A percentile compares a stretch with the other conserved stretches of the same genome.
Evolutionary conservation across 1,140 invertebrate species (phyloP).

Genomic region (Drosophila littoralis): DNA sequence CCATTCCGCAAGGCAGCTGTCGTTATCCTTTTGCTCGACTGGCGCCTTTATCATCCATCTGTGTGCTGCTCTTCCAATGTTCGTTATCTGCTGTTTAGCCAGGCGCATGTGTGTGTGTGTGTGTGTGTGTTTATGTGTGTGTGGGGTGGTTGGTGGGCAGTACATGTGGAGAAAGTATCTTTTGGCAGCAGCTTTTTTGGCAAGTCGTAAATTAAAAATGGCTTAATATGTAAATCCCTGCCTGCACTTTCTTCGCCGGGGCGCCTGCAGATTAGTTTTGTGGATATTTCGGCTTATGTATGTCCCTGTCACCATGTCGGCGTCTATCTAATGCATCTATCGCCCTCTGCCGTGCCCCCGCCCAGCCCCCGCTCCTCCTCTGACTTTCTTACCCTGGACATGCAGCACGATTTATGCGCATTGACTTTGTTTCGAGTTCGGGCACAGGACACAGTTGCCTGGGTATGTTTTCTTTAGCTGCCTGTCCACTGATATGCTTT

Average conservation of each 20-base stretch:
- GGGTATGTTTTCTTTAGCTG: slow-evolving; percentile 55
- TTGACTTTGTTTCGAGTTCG: slow-evolving; percentile 30
- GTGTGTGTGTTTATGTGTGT: neutral
- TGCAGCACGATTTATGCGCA: slow-evolving; percentile 56
- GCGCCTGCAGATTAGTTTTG: slow-evolving; percentile 71
- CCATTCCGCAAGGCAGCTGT: slow-evolving; percentile 22
- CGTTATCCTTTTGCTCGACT: slow-evolving; percentile 72
- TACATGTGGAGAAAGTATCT: slow-evolving; percentile 35
- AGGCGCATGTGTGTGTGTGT: slow-evolving; percentile 41
- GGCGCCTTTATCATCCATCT: slow-evolving; percentile 73
- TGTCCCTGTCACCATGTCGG: slow-evolving; percentile 61
- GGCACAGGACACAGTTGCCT: slow-evolving; percentile 3
- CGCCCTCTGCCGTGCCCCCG: neutral
- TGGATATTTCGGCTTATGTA: slow-evolving; percentile 76
- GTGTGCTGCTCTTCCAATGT: slow-evolving; percentile 36
- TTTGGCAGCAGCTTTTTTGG: slow-evolving; percentile 60
- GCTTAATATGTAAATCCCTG: slow-evolving; percentile 80
- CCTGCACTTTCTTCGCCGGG: slow-evolving; percentile 50
- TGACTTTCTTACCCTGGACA: slow-evolving; percentile 54
- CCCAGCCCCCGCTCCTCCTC: neutral
- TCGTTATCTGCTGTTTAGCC: slow-evolving; percentile 78
- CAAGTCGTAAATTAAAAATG: slow-evolving; percentile 82
- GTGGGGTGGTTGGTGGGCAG: slow-evolving; percentile 1
- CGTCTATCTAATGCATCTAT: slow-evolving; percentile 36
- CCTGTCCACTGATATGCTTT: slow-evolving; percentile 62